Conservation (phyloP, 2,888 invertebrate species). For the Incurvaria masculella region DNA sequence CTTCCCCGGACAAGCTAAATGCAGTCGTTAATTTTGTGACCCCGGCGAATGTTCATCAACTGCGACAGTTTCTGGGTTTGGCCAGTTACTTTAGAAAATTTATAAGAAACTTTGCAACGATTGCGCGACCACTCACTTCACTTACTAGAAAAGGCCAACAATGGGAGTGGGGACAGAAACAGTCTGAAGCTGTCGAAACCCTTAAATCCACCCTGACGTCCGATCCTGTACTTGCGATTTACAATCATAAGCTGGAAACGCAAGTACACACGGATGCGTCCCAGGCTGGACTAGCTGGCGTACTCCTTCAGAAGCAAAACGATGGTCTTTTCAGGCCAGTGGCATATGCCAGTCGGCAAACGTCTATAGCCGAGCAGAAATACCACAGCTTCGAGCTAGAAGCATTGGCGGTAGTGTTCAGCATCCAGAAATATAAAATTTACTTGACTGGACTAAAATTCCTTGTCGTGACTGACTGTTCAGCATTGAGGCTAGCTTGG, state of each 20-base stretch:
- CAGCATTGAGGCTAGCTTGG: constrained; percentile 17
- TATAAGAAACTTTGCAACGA: constrained; percentile 11
- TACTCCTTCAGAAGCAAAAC: constrained; percentile 9
- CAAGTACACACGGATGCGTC: constrained; percentile 12
- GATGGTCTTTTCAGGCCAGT: constrained; percentile 13
- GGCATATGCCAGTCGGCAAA: constrained; percentile 17
- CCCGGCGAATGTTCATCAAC: constrained; percentile 12
- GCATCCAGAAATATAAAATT: background rate
- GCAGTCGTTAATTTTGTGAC: constrained; percentile 8
- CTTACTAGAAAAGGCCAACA: constrained; percentile 8
- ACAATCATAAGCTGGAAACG: constrained; percentile 1
- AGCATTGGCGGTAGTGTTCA: background rate
- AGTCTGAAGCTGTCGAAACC: constrained; percentile 1
- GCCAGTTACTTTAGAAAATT: constrained; percentile 13
- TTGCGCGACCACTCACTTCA: constrained; percentile 10
- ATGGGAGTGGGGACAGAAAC: constrained; percentile 7
- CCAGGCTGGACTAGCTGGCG: constrained; percentile 6
- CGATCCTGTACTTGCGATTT: constrained; percentile 5
- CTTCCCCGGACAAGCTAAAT: constrained; percentile 3
- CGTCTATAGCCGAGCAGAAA: constrained; percentile 11
- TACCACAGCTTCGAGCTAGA: constrained; percentile 15
- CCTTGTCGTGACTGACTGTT: constrained; percentile 13
- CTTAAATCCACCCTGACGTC: background rate
- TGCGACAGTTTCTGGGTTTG: constrained; percentile 14
- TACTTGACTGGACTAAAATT: constrained; percentile 2